Percentiles rank a stretch among this genome's conserved stretches.
Conservation (phyloP, 1,140 invertebrate genomes). For the Andrena cerasifolii region DNA sequence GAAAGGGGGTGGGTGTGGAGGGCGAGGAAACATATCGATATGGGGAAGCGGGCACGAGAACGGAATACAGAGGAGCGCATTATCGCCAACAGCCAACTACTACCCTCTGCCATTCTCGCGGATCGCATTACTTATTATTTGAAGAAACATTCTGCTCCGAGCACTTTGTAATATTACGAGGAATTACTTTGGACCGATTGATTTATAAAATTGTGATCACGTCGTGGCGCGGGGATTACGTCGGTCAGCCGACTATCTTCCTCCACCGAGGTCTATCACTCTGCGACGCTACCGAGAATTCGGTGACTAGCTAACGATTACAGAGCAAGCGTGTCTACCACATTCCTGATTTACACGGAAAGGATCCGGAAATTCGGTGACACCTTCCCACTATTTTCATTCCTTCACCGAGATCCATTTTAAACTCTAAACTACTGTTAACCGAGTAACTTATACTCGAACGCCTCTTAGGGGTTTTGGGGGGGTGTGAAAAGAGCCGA, state of each 20-base stretch:
- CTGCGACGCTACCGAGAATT: background rate
- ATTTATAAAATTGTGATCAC: conserved; percentile 34
- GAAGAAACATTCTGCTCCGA: conserved; percentile 65
- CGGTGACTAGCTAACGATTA: too few species aligned
- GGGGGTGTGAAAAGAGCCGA: conserved; percentile 6
- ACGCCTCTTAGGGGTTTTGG: background rate
- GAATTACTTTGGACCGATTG: conserved; percentile 59
- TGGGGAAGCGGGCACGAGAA: conserved; percentile 77
- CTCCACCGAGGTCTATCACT: background rate
- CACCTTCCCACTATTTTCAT: too few species aligned
- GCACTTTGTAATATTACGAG: conserved; percentile 68
- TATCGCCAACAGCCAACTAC: conserved; percentile 76
- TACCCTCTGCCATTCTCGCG: conserved; percentile 69
- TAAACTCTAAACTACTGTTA: conserved; percentile 1
- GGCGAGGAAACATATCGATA: conserved; percentile 80
- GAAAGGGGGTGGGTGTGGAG: conserved; percentile 57
- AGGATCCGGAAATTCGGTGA: too few species aligned
- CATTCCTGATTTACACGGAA: too few species aligned
- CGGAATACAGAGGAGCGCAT: conserved; percentile 80
- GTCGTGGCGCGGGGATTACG: background rate
- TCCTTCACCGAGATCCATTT: too few species aligned
- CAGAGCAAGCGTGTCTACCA: too few species aligned
- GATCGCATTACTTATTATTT: conserved; percentile 70
- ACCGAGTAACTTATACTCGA: background rate
- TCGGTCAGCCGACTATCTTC: too few species aligned